These are phyloP conservation scores for Hydractinia symbiolongicarpus DNA, from an alignment of 30 jellyfish, hydroid and myxozoan genomes.

Conservation along the genomic window DNA sequence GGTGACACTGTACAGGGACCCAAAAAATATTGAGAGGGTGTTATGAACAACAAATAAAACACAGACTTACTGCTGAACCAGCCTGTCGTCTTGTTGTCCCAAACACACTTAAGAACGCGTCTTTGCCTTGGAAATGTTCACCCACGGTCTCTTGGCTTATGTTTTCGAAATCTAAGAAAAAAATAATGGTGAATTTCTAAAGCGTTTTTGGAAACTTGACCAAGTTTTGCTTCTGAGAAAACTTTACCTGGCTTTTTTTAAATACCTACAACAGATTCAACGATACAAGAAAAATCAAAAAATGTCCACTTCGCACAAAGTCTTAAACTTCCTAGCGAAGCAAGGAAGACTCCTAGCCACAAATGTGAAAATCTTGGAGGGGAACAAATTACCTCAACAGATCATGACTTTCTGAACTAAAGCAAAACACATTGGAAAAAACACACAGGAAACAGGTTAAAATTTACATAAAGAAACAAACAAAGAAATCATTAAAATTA, in stretches of 20 bases:
- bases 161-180: slow-evolving; percentile 58
- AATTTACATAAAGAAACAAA: too few relatives aligned
- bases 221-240: background rate
- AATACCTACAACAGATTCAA: background rate
- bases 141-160: slow-evolving; percentile 59
- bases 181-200: background rate
- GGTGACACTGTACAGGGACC: too few relatives aligned
- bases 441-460: too few relatives aligned
- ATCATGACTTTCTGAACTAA: too few relatives aligned
- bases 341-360: too few relatives aligned
- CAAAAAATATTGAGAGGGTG: background rate
- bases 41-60: background rate
- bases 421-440: too few relatives aligned
- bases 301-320: too few relatives aligned
- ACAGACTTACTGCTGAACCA: slow-evolving; percentile 64
- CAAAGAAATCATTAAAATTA: too few relatives aligned
- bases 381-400: too few relatives aligned
- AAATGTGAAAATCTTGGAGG: too few relatives aligned
- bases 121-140: slow-evolving; percentile 67
- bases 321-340: too few relatives aligned
- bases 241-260: background rate
- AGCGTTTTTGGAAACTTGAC: background rate
- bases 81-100: slow-evolving; percentile 91
- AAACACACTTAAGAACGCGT: slow-evolving; percentile 59
- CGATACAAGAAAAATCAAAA: background rate